Base-by-base conservation (phyloP, 2,113 vertebrate species). In the Corvus cornix region DNA sequence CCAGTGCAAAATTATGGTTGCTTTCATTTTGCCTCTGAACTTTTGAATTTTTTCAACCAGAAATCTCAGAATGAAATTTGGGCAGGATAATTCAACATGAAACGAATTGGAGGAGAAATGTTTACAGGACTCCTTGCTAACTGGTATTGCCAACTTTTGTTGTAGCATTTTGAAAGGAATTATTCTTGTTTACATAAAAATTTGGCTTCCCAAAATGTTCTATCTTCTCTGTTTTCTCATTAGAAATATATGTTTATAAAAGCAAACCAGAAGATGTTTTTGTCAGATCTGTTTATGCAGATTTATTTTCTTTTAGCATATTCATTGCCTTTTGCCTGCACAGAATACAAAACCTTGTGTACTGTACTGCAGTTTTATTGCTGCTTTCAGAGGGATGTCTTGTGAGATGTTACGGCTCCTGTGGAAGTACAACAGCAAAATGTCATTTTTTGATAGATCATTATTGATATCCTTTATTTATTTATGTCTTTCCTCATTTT, bases 251-350 rank as follows among this genome's bases (percentile, higher is more conserved):
- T 31, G 24, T 11, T 6, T 17, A 15, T 26, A 72, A 46, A 87
- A 89, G 60, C n/a, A 62, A 73, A 53, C 67, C 46, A 69, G 74
- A 63, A 81, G 59, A 78, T 88, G 33, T 72, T 93, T 74, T 52
- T 91, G 46, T 80, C 91, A 88, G 27, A 74, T 77, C 49, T 86
- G 91, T 83, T 82, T 66, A 89, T 93, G 75, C 75, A 95, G 78
- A 94, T 81, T 84, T 68, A 95, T 96, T 95, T 97, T 87, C 84
- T 96, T 96, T 96, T 96, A 95, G 93, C 81, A 90, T 96, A 89
- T 96, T 95, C 97, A 96, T 95, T 96, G 93, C 84, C 90, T 91
- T 96, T 95, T 97, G 95, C 94, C 81, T 88, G 87, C 81, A 90
- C 49, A 93, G 85, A 94, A 60, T 79, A 26, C 46, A 77, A 93